phyloP scores from a whole-genome alignment of 2,113 vertebrate genomes.

The Recurvirostra avosetta region DNA sequence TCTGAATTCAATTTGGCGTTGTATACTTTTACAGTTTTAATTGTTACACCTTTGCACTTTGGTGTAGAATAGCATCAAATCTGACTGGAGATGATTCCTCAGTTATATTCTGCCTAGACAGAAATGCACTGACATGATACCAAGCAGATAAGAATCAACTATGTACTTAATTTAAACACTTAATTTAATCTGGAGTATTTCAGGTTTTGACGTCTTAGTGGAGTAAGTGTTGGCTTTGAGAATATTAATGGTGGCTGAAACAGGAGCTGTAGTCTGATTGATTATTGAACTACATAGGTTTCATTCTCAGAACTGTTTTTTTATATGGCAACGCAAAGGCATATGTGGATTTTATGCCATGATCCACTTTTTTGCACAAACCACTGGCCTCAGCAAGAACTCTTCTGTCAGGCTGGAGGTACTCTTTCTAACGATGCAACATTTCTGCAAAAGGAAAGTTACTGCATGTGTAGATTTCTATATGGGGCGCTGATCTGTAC shows the following conservation, averaged over 20 bases:
- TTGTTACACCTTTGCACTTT: not conserved
- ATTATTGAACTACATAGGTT: not conserved
- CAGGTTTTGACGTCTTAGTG: not conserved
- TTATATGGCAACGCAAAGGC: not conserved
- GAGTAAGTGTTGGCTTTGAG: not conserved
- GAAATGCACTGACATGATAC: not conserved
- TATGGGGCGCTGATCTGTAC: not conserved
- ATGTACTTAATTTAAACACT: not conserved
- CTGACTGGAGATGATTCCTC: not conserved
- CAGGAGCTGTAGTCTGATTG: not conserved
- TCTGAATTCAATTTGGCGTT: not conserved
- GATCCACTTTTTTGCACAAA: not conserved
- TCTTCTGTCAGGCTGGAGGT: not conserved
- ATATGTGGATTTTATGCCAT: not conserved
- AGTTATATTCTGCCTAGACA: not conserved
- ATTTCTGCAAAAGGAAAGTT: not conserved
- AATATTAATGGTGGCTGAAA: not conserved
- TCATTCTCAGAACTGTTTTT: not conserved
- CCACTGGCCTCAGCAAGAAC: not conserved
- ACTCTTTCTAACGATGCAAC: not conserved
- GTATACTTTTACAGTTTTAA: not conserved
- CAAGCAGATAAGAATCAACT: not conserved
- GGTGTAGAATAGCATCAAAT: not conserved
- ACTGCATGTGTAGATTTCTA: not conserved
- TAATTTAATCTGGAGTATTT: conserved; percentile 13